Evolutionary conservation across 2,888 invertebrate species (phyloP), one percentile per base, ranked within the genome.

Genomic region (Athetis lepigone): DNA sequence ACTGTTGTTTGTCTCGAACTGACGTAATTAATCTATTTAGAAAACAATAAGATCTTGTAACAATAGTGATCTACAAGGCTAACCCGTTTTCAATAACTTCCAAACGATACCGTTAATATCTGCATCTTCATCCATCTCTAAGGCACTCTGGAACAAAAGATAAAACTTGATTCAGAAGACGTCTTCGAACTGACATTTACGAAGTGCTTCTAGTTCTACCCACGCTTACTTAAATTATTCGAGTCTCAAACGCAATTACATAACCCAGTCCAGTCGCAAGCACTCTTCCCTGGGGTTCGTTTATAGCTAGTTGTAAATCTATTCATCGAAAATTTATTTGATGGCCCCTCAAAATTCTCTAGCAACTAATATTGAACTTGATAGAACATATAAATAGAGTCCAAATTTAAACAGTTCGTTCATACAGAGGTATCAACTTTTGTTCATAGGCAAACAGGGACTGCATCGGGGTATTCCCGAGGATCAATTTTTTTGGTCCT

Each of bases 301-400:
- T 88, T 85, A 88, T 86, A 83, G 81, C 81, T 78, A 77, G 84
- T 77, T 84, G 74, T 88, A 86, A 86, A 86, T 81, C 81, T 85
- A 80, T 85, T 84, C 81, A 81, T 84, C 77, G 75, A 84, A 85
- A 85, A 85, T 86, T 81, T 82, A 83, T 81, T 56, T 46, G 40
- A 47, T 58, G 70, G 75, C 70, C 71, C 78, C 74, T 66, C 62
- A 58, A 43, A 25, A 54, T 59, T 56, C 37, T 13, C 9, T 16
- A 13, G 49, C 58, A 58, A 36, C 52, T 60, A 16, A 81, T 68
- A 71, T 60, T 66, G 45, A 39, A 45, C 78, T 81, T 40, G 43
- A 64, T 21, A 0, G 1, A 0, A 1, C 25, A 11, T 37, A 8
- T 23, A 16, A n/a, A 67, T 75, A 84, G 54, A 80, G 81, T 80